Percentiles rank a stretch among this genome's conserved stretches.
Conservation (phyloP, 2,113 vertebrate species). For the Procapra przewalskii region DNA sequence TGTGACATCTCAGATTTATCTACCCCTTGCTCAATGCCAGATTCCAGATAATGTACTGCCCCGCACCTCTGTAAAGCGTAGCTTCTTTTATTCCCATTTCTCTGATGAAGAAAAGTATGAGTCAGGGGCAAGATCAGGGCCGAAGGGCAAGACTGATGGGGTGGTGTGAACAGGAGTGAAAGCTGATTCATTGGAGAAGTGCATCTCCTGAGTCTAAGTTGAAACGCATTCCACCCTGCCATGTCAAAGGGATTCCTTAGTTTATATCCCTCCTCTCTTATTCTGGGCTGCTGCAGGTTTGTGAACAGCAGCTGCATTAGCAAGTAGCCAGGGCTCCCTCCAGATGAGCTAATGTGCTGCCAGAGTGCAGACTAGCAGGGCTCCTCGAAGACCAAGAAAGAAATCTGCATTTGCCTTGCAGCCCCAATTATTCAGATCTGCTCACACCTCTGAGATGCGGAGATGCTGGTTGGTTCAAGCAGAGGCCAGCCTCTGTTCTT, state of each 20-base stretch:
- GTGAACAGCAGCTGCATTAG: neutral
- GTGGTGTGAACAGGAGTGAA: neutral
- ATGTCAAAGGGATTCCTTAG: neutral
- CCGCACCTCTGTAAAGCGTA: neutral
- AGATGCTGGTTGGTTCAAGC: neutral
- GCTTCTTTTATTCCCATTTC: neutral
- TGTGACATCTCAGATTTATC: neutral
- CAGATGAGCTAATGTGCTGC: neutral
- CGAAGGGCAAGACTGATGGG: neutral
- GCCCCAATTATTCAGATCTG: neutral
- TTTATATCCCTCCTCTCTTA: neutral
- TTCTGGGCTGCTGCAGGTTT: neutral
- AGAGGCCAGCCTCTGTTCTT: neutral
- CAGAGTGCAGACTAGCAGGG: neutral
- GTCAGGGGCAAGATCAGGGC: neutral
- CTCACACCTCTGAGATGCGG: fast-evolving
- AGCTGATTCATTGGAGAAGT: neutral
- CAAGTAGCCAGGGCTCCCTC: neutral
- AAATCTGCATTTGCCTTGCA: neutral
- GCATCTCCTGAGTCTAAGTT: neutral
- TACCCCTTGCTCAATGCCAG: neutral
- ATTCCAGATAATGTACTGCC: fast-evolving
- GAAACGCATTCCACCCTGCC: neutral
- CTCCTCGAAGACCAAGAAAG: neutral
- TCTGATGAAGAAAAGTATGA: neutral